phyloP scores from a whole-genome alignment of 2,888 invertebrate species.

The Lycia hirtaria region DNA sequence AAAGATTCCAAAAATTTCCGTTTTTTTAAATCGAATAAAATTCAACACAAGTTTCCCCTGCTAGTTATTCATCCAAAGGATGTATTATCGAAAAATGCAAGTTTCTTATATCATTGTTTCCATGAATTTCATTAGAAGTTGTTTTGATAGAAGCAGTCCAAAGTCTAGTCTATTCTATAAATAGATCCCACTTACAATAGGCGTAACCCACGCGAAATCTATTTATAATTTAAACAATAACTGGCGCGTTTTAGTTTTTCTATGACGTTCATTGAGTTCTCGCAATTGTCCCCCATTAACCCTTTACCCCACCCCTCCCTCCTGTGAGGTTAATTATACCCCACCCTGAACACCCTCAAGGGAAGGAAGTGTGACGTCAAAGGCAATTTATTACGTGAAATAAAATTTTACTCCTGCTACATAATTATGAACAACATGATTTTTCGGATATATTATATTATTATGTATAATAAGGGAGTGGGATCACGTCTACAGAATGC shows the following conservation, averaged over 20 bases:
- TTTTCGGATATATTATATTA: too few relatives aligned
- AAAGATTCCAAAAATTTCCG: too few relatives aligned
- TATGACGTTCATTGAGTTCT: slow-evolving; percentile 13
- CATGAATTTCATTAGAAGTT: too few relatives aligned
- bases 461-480: too few relatives aligned
- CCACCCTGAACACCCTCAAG: slow-evolving; percentile 26
- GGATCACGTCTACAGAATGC: too few relatives aligned
- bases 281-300: neutral
- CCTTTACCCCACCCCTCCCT: too few relatives aligned
- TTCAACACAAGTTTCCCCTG: too few relatives aligned
- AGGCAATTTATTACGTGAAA: slow-evolving; percentile 47
- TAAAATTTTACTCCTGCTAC: slow-evolving; percentile 48
- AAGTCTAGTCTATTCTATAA: neutral
- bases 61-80: too few relatives aligned
- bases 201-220: neutral
- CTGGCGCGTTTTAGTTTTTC: neutral
- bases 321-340: slow-evolving; percentile 9
- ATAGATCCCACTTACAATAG: neutral
- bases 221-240: slow-evolving; percentile 2
- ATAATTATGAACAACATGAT: too few relatives aligned
- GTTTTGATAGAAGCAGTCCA: neutral
- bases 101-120: too few relatives aligned
- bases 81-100: too few relatives aligned
- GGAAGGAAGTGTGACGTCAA: slow-evolving; percentile 59
- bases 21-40: too few relatives aligned